A percentile compares a stretch with the other conserved stretches of the same genome.
Evolutionary conservation across 2,797 vertebrate genomes (phyloP).

Genomic region (Decapterus maruadsi): DNA sequence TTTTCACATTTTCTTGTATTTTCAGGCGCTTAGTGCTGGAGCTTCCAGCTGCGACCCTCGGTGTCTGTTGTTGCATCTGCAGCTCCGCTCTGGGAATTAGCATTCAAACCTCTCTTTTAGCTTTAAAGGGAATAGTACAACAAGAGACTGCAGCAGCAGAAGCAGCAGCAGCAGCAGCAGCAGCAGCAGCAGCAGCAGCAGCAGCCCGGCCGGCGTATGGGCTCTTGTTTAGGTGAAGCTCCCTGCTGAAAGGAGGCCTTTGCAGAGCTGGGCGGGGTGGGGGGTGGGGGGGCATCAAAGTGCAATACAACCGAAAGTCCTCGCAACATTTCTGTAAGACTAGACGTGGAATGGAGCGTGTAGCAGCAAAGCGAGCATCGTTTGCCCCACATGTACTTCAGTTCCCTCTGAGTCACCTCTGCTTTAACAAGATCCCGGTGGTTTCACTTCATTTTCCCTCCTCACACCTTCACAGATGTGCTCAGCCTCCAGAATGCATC

Average conservation of each 20-base stretch:
- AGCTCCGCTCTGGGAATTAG: slow-evolving; percentile 23
- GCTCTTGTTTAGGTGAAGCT: slow-evolving; percentile 25
- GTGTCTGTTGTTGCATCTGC: slow-evolving; percentile 13
- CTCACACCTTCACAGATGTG: slow-evolving; percentile 53
- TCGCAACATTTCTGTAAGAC: slow-evolving; percentile 46
- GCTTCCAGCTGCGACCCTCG: slow-evolving; percentile 15
- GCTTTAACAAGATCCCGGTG: slow-evolving; percentile 56
- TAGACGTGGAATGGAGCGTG: slow-evolving; percentile 58
- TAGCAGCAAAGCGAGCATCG: slow-evolving; percentile 7
- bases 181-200: too few species aligned
- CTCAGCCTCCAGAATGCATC: slow-evolving; percentile 29
- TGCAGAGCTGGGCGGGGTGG: background rate
- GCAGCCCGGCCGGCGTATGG: background rate
- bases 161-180: too few species aligned
- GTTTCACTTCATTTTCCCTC: slow-evolving; percentile 50
- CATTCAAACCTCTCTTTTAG: slow-evolving; percentile 24
- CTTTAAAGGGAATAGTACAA: slow-evolving; percentile 22
- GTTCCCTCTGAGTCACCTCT: slow-evolving; percentile 45
- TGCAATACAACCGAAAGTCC: slow-evolving; percentile 1
- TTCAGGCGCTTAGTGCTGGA: slow-evolving; percentile 12
- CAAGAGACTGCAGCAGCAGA: background rate
- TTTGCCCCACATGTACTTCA: slow-evolving; percentile 32
- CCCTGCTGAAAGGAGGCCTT: slow-evolving; percentile 18
- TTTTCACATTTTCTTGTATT: slow-evolving; percentile 32
- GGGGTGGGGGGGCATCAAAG: slow-evolving; percentile 14